Evolutionary conservation across 2,888 invertebrate species (phyloP).

Genomic region (Leptinotarsa haldemani): DNA sequence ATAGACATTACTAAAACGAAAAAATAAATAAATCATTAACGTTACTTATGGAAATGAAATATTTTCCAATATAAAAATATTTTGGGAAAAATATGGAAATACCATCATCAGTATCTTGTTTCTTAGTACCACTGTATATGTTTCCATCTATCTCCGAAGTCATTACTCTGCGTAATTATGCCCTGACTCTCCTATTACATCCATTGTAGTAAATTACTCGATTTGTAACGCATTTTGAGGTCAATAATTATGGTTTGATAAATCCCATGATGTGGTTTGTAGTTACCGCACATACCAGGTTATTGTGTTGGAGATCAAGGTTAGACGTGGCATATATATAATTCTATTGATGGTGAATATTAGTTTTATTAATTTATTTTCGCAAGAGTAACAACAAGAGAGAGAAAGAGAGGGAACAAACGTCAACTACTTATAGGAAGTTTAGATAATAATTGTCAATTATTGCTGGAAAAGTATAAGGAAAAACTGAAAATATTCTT

Average conservation of each 20-base stretch:
- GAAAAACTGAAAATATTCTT: too few relatives aligned
- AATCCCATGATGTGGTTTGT: not conserved
- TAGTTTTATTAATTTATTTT: not conserved
- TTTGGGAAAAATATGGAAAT: not conserved
- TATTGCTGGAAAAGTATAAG: too few relatives aligned
- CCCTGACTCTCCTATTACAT: constrained; percentile 3
- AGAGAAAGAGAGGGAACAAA: too few relatives aligned
- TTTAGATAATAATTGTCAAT: too few relatives aligned
- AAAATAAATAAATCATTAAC: too few relatives aligned
- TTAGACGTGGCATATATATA: not conserved
- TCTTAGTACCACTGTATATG: not conserved
- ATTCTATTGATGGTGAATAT: not conserved
- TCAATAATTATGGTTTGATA: constrained; percentile 15
- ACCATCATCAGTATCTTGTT: not conserved
- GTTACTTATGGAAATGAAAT: too few relatives aligned
- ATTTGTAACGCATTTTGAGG: constrained; percentile 4
- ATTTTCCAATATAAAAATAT: too few relatives aligned
- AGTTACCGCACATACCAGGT: constrained; percentile 5
- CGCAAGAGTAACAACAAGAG: too few relatives aligned
- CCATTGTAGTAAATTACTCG: constrained; percentile 9
- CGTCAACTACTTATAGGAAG: too few relatives aligned
- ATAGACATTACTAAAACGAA: too few relatives aligned
- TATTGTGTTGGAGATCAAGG: constrained; percentile 4
- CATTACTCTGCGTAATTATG: not conserved
- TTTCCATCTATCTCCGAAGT: not conserved